Evolutionary conservation across 2,888 invertebrate genomes (phyloP).

Genomic region (Drosophila testacea): DNA sequence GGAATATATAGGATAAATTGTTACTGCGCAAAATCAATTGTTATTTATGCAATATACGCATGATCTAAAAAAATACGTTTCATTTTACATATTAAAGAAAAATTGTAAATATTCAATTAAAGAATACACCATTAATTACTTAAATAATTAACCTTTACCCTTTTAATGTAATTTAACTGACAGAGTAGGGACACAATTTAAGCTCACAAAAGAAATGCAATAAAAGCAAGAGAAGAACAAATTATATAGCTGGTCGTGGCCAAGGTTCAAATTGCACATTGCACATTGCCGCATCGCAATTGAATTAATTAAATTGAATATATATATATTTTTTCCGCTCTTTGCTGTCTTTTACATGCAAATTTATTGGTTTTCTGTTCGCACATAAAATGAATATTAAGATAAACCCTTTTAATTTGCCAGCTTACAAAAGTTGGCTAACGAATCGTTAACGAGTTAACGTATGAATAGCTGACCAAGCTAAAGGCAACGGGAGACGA

Average conservation of each 20-base stretch:
- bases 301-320: conserved; percentile 74
- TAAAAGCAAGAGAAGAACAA: conserved; percentile 34
- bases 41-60: conserved; percentile 6
- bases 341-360: conserved; percentile 51
- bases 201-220: conserved; percentile 22
- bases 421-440: conserved; percentile 20
- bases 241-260: conserved; percentile 40
- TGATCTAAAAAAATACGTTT: neutral
- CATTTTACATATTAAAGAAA: neutral
- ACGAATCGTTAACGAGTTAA: conserved; percentile 26
- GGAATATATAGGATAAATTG: conserved; percentile 48
- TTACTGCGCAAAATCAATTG: conserved; percentile 58
- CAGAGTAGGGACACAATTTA: conserved; percentile 30
- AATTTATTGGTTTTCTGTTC: conserved; percentile 65
- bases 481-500: neutral
- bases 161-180: conserved; percentile 53
- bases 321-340: conserved; percentile 46
- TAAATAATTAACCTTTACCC: conserved; percentile 41
- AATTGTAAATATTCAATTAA: neutral
- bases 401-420: conserved; percentile 42
- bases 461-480: conserved; percentile 7
- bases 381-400: conserved; percentile 55
- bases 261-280: conserved; percentile 28
- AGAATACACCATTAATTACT: conserved; percentile 16
- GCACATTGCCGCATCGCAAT: conserved; percentile 56